Evolutionary conservation across 2,888 invertebrate species (phyloP).

Genomic region (Philaethria dido): DNA sequence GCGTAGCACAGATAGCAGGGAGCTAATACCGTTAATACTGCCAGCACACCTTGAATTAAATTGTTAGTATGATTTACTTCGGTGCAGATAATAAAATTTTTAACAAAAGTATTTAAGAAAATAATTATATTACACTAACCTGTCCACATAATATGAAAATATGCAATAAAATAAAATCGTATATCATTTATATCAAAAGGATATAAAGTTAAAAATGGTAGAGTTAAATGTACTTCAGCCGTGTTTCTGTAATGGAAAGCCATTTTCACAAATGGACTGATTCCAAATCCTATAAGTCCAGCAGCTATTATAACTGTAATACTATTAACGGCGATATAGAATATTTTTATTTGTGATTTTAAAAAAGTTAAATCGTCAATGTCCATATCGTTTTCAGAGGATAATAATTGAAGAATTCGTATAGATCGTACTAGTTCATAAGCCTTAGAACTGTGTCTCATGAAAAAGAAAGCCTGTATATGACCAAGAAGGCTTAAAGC

Average conservation of each 20-base stretch:
- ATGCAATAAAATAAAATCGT: constrained; percentile 53
- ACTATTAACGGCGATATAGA: constrained; percentile 17
- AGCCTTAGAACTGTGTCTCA: constrained; percentile 12
- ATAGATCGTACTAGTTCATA: constrained; percentile 23
- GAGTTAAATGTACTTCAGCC: constrained; percentile 50
- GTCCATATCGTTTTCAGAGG: neutral
- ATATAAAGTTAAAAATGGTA: constrained; percentile 57
- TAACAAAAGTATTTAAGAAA: neutral
- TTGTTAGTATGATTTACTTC: neutral
- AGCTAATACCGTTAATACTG: constrained; percentile 52
- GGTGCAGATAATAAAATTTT: neutral
- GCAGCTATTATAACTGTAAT: neutral
- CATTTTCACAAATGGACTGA: constrained; percentile 17
- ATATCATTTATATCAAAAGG: constrained; percentile 56
- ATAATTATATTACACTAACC: constrained; percentile 44
- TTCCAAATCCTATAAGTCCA: constrained; percentile 21
- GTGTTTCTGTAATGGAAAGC: constrained; percentile 48
- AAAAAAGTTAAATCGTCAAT: constrained; percentile 6
- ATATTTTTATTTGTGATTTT: constrained; percentile 24
- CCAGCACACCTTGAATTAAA: constrained; percentile 44
- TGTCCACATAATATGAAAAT: constrained; percentile 53
- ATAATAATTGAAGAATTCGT: constrained; percentile 5
- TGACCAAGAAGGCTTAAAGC: constrained; percentile 24
- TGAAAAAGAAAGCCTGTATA: constrained; percentile 21
- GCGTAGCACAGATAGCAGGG: constrained; percentile 58